Evolutionary conservation across 2,888 invertebrate species (phyloP).

Genomic region (Andrena trimmerana): DNA sequence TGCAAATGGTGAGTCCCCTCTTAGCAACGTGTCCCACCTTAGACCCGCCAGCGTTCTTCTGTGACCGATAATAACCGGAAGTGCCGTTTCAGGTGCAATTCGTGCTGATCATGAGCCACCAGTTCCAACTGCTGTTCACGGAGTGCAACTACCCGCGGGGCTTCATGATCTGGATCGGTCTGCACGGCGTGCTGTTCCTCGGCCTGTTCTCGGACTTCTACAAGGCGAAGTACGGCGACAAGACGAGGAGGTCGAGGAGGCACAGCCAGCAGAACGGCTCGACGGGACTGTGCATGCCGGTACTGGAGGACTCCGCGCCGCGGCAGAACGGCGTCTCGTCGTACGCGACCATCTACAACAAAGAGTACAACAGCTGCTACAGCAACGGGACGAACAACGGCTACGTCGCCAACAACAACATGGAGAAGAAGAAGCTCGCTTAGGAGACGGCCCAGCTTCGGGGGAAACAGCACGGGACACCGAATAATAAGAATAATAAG

Average conservation of each 20-base stretch:
- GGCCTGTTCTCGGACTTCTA: constrained; percentile 98
- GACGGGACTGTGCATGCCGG: constrained; percentile 90
- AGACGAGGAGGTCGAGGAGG: constrained; percentile 69
- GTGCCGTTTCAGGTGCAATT: constrained; percentile 91
- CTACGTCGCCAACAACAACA: constrained; percentile 86
- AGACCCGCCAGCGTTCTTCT: background rate
- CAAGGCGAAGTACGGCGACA: constrained; percentile 90
- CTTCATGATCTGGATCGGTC: constrained; percentile 97
- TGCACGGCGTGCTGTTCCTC: constrained; percentile 97
- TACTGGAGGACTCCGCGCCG: constrained; percentile 87
- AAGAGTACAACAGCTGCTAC: constrained; percentile 88
- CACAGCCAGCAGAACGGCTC: constrained; percentile 80
- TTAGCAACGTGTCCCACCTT: too few relatives aligned
- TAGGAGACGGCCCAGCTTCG: constrained; percentile 64
- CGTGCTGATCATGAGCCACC: constrained; percentile 95
- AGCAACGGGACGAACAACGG: constrained; percentile 89
- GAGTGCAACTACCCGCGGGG: constrained; percentile 96
- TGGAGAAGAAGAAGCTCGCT: constrained; percentile 83
- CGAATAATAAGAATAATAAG: constrained; percentile 5
- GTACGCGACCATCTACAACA: constrained; percentile 87
- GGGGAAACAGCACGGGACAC: constrained; percentile 40
- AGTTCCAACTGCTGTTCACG: constrained; percentile 95
- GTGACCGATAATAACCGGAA: background rate
- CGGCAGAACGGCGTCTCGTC: constrained; percentile 82
- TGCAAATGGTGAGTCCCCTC: constrained; percentile 93